Evolutionary conservation across 2,888 invertebrate genomes (phyloP), one percentile per base, ranked within the genome.

Genomic region (Harpalus rufipes): DNA sequence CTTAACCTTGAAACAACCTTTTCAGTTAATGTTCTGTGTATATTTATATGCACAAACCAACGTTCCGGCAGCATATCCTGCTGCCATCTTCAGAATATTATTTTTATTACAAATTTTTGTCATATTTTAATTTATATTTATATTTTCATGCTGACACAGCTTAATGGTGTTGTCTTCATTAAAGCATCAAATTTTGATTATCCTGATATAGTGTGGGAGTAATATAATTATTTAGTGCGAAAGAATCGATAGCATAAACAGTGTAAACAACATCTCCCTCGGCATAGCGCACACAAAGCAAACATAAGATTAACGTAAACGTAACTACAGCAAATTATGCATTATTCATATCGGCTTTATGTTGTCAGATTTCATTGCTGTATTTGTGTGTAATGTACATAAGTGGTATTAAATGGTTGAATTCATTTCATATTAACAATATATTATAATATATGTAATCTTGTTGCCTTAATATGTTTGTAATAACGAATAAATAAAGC

Each of bases 291-390:
- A 44, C 39, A 68, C 68, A 68, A 68, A 68, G 44, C 72, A 74
- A 74, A 74, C 72, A 74, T 74, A 68, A 68, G 68, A 74, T 74
- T 74, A 74, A 74, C 72, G 72, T 44, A 44, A 74, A 74, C 44
- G 72, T 74, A 74, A 44, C 72, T 74, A 74, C 18, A 74, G 44
- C 72, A 74, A 74, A 74, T 74, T 74, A 74, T 74, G 72, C 72
- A 74, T 74, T 74, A 74, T 74, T 74, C 72, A 74, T 74, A 74
- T 21, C 41, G 72, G 72, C 72, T 74, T 68, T 74, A 74, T 74
- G 72, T 44, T 74, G 72, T 74, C 72, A 74, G 72, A 51, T 74
- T 74, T 74, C 72, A 74, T 74, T 74, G 41, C 44, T 44, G 44
- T 74, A 44, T 74, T 74, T 74, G 72, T 74, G 72, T 68, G 14